These are phyloP conservation scores for Falco berigora DNA, from an alignment of 2,797 vertebrate genomes.

Conservation along the genomic window DNA sequence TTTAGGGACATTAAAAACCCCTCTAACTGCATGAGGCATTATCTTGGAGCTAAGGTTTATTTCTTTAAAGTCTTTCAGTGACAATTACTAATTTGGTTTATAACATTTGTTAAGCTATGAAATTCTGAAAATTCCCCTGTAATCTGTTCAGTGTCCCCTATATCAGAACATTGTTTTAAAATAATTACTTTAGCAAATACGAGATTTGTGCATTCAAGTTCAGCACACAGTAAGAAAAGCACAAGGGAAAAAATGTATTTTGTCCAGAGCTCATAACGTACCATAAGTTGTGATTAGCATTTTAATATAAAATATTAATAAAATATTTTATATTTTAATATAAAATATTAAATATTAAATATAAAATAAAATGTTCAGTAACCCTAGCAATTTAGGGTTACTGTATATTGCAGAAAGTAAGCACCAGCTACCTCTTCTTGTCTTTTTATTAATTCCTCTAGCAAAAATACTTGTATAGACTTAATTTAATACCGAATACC, in stretches of 20 bases:
- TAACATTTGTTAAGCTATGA: neutral
- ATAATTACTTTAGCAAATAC: neutral
- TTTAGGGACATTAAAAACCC: neutral
- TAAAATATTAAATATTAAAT: neutral
- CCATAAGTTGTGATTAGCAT: neutral
- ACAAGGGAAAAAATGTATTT: neutral
- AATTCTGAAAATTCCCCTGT: neutral
- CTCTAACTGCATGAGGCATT: neutral
- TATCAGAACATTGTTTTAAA: neutral
- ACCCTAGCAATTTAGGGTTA: neutral
- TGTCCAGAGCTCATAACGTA: neutral
- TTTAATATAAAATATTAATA: neutral
- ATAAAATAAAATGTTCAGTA: neutral
- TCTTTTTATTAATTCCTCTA: neutral
- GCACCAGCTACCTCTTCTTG: neutral
- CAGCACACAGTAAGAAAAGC: neutral
- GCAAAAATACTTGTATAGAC: neutral
- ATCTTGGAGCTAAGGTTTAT: neutral
- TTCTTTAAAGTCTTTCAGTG: neutral
- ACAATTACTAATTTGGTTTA: neutral
- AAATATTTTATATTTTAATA: no score
- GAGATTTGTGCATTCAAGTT: neutral
- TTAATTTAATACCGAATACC: constrained; percentile 63
- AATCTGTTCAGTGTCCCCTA: neutral
- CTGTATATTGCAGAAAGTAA: neutral